Evolutionary conservation across 1,140 invertebrate genomes (phyloP).

Genomic region (Caenorhabditis tropicalis): DNA sequence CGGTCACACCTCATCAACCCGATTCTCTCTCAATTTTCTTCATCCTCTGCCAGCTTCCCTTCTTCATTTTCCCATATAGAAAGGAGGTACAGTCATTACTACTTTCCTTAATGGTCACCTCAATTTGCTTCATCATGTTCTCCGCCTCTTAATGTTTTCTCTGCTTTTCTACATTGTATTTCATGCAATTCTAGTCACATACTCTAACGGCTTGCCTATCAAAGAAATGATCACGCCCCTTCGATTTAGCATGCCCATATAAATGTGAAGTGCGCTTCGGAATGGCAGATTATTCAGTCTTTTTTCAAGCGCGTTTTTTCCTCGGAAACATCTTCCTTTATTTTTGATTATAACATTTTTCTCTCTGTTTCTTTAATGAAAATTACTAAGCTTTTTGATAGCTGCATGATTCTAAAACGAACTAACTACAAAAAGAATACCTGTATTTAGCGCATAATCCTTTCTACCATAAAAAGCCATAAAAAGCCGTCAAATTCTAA

Average conservation of each 20-base stretch:
- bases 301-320: not conserved
- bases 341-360: too few relatives aligned
- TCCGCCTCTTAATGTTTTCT: not conserved
- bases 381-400: too few relatives aligned
- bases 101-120: conserved; percentile 42
- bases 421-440: too few relatives aligned
- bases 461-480: not conserved
- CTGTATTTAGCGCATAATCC: too few relatives aligned
- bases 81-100: conserved; percentile 9
- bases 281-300: not conserved
- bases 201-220: conserved; percentile 14
- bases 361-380: too few relatives aligned
- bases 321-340: not conserved
- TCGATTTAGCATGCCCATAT: not conserved
- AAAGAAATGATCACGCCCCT: not conserved
- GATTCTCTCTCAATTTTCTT: not conserved
- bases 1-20: conserved; percentile 25
- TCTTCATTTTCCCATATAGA: conserved; percentile 17
- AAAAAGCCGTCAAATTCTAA: conserved; percentile 20
- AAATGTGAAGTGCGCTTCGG: conserved; percentile 1
- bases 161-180: not conserved
- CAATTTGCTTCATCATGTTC: conserved; percentile 12
- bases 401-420: too few relatives aligned
- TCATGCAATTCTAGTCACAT: conserved; percentile 22
- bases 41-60: not conserved